A percentile compares a stretch with the other conserved stretches of the same genome.
Evolutionary conservation across 2,888 invertebrate species (phyloP).

Genomic region (Netelia fuscicornis): DNA sequence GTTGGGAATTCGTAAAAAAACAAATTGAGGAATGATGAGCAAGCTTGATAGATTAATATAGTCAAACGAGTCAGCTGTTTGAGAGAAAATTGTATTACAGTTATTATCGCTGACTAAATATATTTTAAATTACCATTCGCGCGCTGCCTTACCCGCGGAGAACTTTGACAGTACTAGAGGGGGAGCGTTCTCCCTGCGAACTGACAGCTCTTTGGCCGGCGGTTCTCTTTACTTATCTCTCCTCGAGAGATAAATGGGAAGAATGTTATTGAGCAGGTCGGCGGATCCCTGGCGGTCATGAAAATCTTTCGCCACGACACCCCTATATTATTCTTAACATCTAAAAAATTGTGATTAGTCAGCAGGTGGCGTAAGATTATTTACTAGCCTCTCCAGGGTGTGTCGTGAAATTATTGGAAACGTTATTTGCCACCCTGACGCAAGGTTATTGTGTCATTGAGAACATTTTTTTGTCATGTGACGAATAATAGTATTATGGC

Average conservation of each 20-base stretch:
- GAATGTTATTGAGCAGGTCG: constrained; percentile 62
- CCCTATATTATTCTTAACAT: constrained; percentile 45
- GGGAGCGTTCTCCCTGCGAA: background rate
- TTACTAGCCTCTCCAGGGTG: background rate
- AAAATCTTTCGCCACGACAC: constrained; percentile 53
- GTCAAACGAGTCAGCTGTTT: too few species aligned
- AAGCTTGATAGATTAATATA: too few species aligned
- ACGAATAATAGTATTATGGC: constrained; percentile 65
- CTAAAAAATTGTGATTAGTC: constrained; percentile 64
- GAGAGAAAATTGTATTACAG: too few species aligned
- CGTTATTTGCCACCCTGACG: constrained; percentile 25
- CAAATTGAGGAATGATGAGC: too few species aligned
- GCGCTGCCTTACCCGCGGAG: too few species aligned
- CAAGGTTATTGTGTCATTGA: constrained; percentile 58
- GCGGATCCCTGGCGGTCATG: constrained; percentile 47
- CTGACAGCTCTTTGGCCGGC: background rate
- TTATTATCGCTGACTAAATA: too few species aligned
- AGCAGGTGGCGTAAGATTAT: constrained; percentile 49
- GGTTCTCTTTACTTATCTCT: background rate
- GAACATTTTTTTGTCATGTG: constrained; percentile 64
- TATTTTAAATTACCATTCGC: too few species aligned
- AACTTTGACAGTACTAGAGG: too few species aligned
- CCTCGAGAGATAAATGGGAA: constrained; percentile 24
- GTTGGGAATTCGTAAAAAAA: too few species aligned
- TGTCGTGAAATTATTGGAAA: constrained; percentile 53